Evolutionary conservation across 2,113 vertebrate genomes (phyloP).

Genomic region (Spheniscus mendiculus): DNA sequence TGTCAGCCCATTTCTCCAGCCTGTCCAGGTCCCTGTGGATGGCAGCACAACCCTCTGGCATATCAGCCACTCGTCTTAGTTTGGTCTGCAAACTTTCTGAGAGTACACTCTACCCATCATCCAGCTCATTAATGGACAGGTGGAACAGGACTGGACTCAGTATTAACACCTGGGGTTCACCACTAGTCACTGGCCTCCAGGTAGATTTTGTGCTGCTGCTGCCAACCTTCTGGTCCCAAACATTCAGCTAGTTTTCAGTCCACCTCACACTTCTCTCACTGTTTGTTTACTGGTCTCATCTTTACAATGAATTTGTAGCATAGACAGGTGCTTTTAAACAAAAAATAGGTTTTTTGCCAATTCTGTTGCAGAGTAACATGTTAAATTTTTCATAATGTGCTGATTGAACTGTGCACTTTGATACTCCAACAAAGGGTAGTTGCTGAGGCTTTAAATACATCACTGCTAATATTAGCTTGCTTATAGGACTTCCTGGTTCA

Average conservation of each 20-base stretch:
- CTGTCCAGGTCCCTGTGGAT: background rate
- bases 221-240: background rate
- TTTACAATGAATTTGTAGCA: background rate
- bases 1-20: background rate
- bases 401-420: background rate
- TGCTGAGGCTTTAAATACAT: background rate
- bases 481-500: background rate
- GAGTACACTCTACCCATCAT: background rate
- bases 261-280: background rate
- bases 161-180: background rate
- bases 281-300: background rate
- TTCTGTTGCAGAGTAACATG: conserved; percentile 9
- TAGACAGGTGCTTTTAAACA: background rate
- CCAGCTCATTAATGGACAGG: background rate
- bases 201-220: background rate
- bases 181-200: background rate
- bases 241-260: background rate
- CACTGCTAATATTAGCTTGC: background rate
- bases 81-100: background rate
- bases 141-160: background rate
- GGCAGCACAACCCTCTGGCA: background rate
- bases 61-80: background rate
- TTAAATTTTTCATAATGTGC: background rate
- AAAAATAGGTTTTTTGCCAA: background rate
- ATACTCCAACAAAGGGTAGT: background rate